Percentiles rank a stretch among this genome's conserved stretches.
Evolutionary conservation across 2,797 vertebrate genomes (phyloP).

Genomic region (Premnoplex brunnescens): DNA sequence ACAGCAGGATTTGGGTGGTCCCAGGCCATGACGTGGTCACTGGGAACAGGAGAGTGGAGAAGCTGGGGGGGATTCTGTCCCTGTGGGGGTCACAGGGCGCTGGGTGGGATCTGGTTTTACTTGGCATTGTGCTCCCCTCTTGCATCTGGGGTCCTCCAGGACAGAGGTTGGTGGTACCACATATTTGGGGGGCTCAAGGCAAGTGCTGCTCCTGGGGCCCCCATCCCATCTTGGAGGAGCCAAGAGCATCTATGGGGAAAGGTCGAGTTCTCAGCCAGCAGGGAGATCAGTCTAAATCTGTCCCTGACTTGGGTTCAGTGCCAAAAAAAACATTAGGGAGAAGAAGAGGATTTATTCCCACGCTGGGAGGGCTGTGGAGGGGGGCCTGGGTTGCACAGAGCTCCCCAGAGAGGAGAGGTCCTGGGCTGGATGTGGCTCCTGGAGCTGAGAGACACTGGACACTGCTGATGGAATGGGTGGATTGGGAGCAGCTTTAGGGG

Average conservation of each 20-base stretch:
- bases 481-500: neutral
- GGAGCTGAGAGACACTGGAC: neutral
- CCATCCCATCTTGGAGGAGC: rapidly evolving
- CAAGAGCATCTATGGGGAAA: rapidly evolving
- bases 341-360: slow-evolving; percentile 7
- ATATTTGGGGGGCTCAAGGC: rapidly evolving
- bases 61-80: no score
- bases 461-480: neutral
- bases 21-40: neutral
- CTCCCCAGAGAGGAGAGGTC: neutral
- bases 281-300: neutral
- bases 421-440: neutral
- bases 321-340: neutral
- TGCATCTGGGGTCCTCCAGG: rapidly evolving
- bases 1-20: neutral
- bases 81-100: rapidly evolving
- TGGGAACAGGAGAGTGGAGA: neutral
- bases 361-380: neutral
- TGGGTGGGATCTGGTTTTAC: neutral
- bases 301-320: neutral
- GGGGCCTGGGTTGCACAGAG: neutral
- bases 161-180: neutral
- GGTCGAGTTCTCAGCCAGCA: neutral
- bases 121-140: neutral
- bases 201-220: neutral